phyloP scores from a whole-genome alignment of 37 sponge, comb jelly and placozoan species.

The Amphimedon queenslandica region DNA sequence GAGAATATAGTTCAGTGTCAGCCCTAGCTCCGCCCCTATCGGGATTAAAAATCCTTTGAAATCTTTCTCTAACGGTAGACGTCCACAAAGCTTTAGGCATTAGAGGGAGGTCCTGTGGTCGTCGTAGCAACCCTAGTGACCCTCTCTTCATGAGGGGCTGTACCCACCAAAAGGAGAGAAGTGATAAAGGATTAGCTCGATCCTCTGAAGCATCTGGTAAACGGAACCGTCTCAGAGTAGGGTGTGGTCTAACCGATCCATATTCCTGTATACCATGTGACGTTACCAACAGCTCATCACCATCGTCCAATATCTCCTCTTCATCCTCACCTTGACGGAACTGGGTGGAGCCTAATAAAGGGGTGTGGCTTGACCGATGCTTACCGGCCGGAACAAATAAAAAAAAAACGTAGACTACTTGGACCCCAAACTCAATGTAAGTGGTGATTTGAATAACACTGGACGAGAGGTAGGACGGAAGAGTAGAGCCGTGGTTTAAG shows the following conservation, averaged over 20 bases:
- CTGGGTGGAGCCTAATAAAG: not conserved
- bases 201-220: slow-evolving; percentile 47
- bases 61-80: slow-evolving; percentile 20
- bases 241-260: not conserved
- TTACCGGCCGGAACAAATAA: slow-evolving; percentile 31
- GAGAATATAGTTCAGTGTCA: not conserved
- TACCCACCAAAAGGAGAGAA: slow-evolving; percentile 79
- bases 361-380: not conserved
- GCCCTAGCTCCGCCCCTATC: not conserved
- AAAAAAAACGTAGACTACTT: slow-evolving; percentile 37
- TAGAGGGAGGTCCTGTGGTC: slow-evolving; percentile 47
- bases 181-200: slow-evolving; percentile 53
- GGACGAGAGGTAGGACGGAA: not conserved
- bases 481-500: not conserved
- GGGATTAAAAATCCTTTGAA: slow-evolving; percentile 16
- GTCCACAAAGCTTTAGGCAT: slow-evolving; percentile 62
- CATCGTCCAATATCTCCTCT: not conserved
- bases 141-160: slow-evolving; percentile 73
- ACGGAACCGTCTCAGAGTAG: not conserved
- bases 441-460: slow-evolving; percentile 6
- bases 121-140: slow-evolving; percentile 37
- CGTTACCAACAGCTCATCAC: not conserved
- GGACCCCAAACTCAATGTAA: slow-evolving; percentile 36
- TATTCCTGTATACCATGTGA: not conserved
- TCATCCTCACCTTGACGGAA: not conserved